Evolutionary conservation across 2,888 invertebrate genomes (phyloP).

Genomic region (Dynastes tityus): DNA sequence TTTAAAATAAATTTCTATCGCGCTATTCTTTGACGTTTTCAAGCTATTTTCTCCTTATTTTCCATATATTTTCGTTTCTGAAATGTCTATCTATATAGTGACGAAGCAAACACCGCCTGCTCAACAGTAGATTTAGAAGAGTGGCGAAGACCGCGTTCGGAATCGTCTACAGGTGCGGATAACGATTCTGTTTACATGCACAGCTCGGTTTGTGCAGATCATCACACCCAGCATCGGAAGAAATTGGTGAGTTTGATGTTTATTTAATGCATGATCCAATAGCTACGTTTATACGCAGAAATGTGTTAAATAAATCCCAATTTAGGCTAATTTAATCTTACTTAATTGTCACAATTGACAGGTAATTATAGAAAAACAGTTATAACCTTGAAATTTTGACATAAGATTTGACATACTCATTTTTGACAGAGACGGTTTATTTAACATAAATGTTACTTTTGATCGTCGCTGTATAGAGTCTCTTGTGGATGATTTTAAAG

Average conservation of each 20-base stretch:
- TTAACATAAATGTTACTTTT: no score
- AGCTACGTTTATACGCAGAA: no score
- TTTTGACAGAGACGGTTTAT: no score
- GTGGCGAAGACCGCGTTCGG: conserved; percentile 83
- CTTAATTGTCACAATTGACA: no score
- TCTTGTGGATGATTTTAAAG: background rate
- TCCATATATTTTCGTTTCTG: background rate
- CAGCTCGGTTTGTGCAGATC: conserved; percentile 65
- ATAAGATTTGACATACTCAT: no score
- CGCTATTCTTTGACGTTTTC: background rate
- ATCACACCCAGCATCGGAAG: conserved; percentile 64
- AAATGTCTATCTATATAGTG: conserved; percentile 74
- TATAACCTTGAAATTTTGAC: no score
- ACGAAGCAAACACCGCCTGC: conserved; percentile 81
- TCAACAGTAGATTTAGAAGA: conserved; percentile 76
- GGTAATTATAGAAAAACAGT: no score
- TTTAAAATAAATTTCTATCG: background rate
- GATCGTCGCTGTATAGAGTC: no score
- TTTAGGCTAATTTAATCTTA: no score
- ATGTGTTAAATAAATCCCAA: no score
- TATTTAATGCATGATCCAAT: background rate
- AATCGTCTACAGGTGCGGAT: conserved; percentile 81
- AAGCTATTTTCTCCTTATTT: background rate
- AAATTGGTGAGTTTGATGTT: conserved; percentile 68
- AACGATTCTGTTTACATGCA: conserved; percentile 80